Evolutionary conservation across 2,888 invertebrate species (phyloP), one percentile per base, ranked within the genome.

Genomic region (Drosophila picticornis): DNA sequence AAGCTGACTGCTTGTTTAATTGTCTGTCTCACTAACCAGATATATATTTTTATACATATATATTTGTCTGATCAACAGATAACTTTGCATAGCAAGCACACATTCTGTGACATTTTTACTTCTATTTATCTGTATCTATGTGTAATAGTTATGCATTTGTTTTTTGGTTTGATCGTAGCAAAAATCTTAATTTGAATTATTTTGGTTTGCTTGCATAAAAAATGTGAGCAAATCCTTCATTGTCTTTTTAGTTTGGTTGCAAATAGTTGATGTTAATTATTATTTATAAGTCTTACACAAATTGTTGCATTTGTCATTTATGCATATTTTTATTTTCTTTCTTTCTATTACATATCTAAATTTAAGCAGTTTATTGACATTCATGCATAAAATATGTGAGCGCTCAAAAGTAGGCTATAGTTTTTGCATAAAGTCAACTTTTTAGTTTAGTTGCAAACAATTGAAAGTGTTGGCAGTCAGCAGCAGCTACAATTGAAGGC

Each of bases 381-480:
- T 9, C 9, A 27, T 46, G 7, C 10, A 2, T 5, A 25, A 32
- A 62, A 31, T 38, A 27, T 38, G 19, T 2, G 13, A 3, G 5
- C 52, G 2, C 53, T 7, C 13, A 25, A 48, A 65, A 65, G 36
- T 72, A 43, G 55, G 60, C 57, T 51, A 52, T 27, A 46, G 53
- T 58, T 73, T 50, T 58, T 25, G 2, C 4, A 34, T 48, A 52
- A 48, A 48, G 51, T 32, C 34, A 62, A 62, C 70, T 61, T 65
- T 52, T 64, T 9, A 16, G n/a, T 43, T 43, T 60, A 62, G 64
- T 66, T 57, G 56, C 66, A 56, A 68, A 67, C 85, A 87, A 75
- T 75, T 75, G 76, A 79, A 78, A 84, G 78, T 78, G 82, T 78
- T 73, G 80, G 66, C 71, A 62, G 61, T 34, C 64, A 51, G 32